phyloP scores from a whole-genome alignment of 2,888 invertebrate species.

The Diarsia dahlii region DNA sequence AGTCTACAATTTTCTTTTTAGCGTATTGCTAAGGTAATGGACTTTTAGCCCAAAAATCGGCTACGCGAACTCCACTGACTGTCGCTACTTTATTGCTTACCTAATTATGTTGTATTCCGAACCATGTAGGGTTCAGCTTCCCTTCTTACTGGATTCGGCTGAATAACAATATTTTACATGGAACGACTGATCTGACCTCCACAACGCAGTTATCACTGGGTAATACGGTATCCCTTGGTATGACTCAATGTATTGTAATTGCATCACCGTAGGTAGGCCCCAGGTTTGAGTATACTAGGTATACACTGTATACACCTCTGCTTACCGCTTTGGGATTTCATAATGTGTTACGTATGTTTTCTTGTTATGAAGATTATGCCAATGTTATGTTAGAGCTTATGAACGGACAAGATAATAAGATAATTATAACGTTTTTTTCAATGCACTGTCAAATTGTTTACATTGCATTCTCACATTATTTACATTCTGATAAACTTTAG shows the following conservation, averaged over 20 bases:
- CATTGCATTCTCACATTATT: constrained; percentile 23
- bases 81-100: background rate
- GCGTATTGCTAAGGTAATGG: background rate
- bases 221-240: too few relatives aligned
- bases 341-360: background rate
- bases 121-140: too few relatives aligned
- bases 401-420: background rate
- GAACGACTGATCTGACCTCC: too few relatives aligned
- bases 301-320: background rate
- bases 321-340: background rate
- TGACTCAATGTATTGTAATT: background rate
- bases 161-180: too few relatives aligned
- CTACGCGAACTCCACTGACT: background rate
- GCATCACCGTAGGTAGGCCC: background rate
- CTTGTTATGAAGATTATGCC: background rate
- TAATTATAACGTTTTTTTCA: background rate
- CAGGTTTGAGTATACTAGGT: background rate
- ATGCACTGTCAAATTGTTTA: constrained; percentile 23
- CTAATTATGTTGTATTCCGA: too few relatives aligned
- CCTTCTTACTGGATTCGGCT: too few relatives aligned
- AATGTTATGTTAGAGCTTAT: constrained; percentile 12
- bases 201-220: too few relatives aligned
- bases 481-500: constrained; percentile 29
- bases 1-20: background rate
- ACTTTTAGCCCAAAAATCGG: background rate